Base-by-base conservation (phyloP, 2,113 vertebrate species). In the Anarhynchus alexandrinus region DNA sequence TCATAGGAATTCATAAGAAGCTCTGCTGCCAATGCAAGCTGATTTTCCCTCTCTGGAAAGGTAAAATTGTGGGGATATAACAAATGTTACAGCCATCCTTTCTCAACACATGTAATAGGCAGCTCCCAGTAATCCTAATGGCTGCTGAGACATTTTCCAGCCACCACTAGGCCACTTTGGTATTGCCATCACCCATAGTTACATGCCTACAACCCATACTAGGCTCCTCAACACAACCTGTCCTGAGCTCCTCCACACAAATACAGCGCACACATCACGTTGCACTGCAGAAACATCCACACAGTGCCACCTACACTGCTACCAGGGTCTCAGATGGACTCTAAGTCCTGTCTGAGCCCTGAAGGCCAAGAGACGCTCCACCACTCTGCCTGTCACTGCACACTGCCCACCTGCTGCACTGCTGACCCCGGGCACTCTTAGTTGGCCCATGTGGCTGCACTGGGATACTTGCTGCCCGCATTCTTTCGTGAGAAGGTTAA, bases 221-320 rank as follows among this genome's bases (percentile, higher is more conserved):
- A 62, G 54, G 15, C 55, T 88, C 58, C 74, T 90, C 64, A 36
- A 29, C 49, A 32, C 1, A 1, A 13, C 36, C 34, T 82, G 57
- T 52, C 26, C 76, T 45, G 22, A 73, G 49, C n/a, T 54, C n/a
- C 82, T 26, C 45, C 82, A 57, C 40, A 34, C 17, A 38, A 45
- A 10, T 0, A 10, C 1, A 57, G 55, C 1, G 0, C 21, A 18
- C 8, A 5, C 38, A 5, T n/a, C n/a, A 15, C 10, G 15, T 5
- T 16, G 19, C 36, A 6, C 30, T 13, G 54, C 87, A 61, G 45
- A 77, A 71, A 27, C 61, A 67, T 2, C 40, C 43, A 12, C 66
- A 18, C 15, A 2, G 66, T 22, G 47, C 58, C 77, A 69, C 70
- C 38, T 51, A 29, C n/a, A 2, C 82, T 71, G 72, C 67, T 73